Evolutionary conservation across 2,113 vertebrate genomes (phyloP), one percentile per base, ranked within the genome.

Genomic region (Chloebia gouldiae): DNA sequence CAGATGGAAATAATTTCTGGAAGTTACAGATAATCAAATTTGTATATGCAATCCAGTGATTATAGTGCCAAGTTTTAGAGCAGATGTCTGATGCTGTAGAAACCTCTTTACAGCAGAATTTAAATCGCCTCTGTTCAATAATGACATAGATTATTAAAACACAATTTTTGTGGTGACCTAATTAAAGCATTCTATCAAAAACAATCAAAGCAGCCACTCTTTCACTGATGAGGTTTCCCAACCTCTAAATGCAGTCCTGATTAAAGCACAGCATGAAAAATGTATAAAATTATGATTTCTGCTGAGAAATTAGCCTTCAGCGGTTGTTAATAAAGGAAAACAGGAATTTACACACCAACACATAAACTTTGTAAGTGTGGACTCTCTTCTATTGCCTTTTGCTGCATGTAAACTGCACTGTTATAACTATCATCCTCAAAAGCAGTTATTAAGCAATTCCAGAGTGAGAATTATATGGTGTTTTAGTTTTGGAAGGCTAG

Each of bases 1-100:
- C 96, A 96, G 91, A 93, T 90, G 94, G 91, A 97, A 98, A 98
- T 97, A 90, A 92, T 96, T 98, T 97, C 97, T 97, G 92, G 95
- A 98, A 97, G 91, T 96, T 97, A 81, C 89, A 95, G 86, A 93
- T 98, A 98, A 98, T 97, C 96, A 96, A 97, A 97, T 98, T 97
- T 97, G 91, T 94, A 93, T 95, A 73, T 86, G 89, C 81, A 97
- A 96, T 97, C 91, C 65, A 82, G 71, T 82, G 91, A 95, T 63
- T 93, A 90, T 93, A 97, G 94, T 97, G 86, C 95, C 88, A 97
- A 94, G 96, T 96, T 97, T 97, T 95, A 95, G 83, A 97, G 95
- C 96, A 98, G 96, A 97, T 97, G 93, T 95, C 85, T 96, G 70
- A 96, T 93, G 86, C 61, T 61, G 37, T 77, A 96, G 78, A 94